phyloP scores from a whole-genome alignment of 2,888 invertebrate species.

The Drosophila limbata region DNA sequence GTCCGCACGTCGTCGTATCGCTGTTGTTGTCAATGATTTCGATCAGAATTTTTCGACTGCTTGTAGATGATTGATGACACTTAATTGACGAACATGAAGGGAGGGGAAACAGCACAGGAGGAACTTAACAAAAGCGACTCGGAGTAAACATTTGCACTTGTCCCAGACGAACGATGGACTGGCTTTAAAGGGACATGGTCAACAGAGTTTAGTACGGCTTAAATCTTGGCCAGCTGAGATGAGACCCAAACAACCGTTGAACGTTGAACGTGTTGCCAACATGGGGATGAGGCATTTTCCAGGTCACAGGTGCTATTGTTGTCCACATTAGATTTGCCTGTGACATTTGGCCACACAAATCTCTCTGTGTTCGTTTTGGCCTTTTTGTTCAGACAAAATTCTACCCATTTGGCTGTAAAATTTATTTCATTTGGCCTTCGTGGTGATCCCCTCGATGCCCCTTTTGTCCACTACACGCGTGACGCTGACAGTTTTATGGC shows the following conservation, averaged over 20 bases:
- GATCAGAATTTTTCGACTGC: conserved; percentile 52
- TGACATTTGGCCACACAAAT: conserved; percentile 64
- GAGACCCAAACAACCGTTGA: background rate
- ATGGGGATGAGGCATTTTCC: conserved; percentile 60
- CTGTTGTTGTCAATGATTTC: conserved; percentile 58
- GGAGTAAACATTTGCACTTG: conserved; percentile 59
- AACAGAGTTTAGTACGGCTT: conserved; percentile 28
- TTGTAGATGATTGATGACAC: conserved; percentile 82
- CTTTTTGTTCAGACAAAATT: conserved; percentile 61
- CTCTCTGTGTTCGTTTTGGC: conserved; percentile 53
- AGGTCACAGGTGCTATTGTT: conserved; percentile 81
- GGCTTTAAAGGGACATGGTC: conserved; percentile 64
- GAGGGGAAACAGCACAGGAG: background rate
- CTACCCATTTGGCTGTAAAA: conserved; percentile 79
- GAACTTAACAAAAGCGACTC: conserved; percentile 29
- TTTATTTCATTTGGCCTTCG: conserved; percentile 74
- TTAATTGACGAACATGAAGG: conserved; percentile 77
- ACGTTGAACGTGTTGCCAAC: background rate
- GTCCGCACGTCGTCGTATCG: conserved; percentile 25
- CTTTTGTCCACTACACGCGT: conserved; percentile 68
- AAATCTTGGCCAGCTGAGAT: conserved; percentile 26
- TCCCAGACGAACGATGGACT: conserved; percentile 29
- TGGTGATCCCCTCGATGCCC: conserved; percentile 11
- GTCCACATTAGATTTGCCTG: conserved; percentile 75
- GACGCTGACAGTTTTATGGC: conserved; percentile 80